Base-by-base conservation (phyloP, 1,140 invertebrate genomes). In the Hycleus phaleratus region DNA sequence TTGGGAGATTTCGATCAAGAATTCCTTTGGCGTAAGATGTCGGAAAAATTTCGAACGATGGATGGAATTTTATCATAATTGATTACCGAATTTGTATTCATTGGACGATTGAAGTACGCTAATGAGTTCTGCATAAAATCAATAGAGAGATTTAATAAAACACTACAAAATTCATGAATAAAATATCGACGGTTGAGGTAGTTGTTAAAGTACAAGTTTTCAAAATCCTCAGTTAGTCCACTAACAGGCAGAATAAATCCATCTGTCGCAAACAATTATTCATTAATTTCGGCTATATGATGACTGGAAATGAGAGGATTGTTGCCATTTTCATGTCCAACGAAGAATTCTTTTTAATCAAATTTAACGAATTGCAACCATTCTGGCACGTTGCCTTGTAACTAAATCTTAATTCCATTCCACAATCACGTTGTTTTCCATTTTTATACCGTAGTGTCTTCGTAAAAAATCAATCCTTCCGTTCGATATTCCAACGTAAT, bases 101-200 rank as follows among this genome's bases (percentile, higher is more conserved):
- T 44, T 42, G 46, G 48, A 56, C 54, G 54, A 49, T 38, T 49
- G 39, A 47, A 48, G 54, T 47, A 49, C 48, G 25, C 32, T 38
- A 26, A 56, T 56, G 54, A 56, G 48, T 49, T 56, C 48, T 56
- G 42, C 54, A 56, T 56, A 56, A 56, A 56, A 56, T 56, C 54
- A 56, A 56, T 56, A 46, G 38, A 26, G 26, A 53, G 46, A 53
- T 53, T 53, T 53, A 26, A 53, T 53, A 53, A 44, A 46, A 53
- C 51, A 53, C 32, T 53, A 53, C 51, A 53, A 10, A 45, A n/a
- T 45, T 45, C 51, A 53, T 45, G 51, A 53, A 25, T 46, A 45
- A 53, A 53, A 53, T 53, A 53, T 53, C 44, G 46, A 53, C 45
- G 51, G 26, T 32, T 4, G 32, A 5, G 32, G 32, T 7, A 7